phyloP scores from a whole-genome alignment of 2,888 invertebrate genomes.

The Theristus sp. region DNA sequence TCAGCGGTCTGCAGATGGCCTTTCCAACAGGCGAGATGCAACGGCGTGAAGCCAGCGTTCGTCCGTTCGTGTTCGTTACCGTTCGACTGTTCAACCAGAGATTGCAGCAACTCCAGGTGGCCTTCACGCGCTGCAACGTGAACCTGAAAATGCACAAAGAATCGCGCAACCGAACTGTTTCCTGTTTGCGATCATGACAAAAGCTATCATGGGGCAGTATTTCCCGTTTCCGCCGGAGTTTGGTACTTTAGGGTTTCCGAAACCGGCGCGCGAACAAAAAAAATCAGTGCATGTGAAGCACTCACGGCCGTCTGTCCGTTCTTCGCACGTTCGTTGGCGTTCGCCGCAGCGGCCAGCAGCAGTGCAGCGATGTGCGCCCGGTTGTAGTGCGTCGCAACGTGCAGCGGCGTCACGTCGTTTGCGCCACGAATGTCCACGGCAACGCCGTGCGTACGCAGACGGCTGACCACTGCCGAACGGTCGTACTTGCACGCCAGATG shows the following conservation, averaged over 20 bases:
- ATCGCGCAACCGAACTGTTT: too few relatives aligned
- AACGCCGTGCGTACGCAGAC: neutral
- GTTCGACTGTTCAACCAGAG: too few relatives aligned
- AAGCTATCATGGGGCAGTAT: too few relatives aligned
- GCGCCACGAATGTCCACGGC: neutral
- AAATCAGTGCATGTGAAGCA: too few relatives aligned
- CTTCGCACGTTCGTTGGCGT: neutral
- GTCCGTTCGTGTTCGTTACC: neutral
- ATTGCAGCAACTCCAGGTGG: too few relatives aligned
- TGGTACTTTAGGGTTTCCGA: too few relatives aligned
- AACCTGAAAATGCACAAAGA: too few relatives aligned
- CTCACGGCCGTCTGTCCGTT: neutral
- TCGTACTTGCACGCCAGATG: neutral
- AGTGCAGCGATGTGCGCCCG: neutral
- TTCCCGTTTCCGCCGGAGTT: too few relatives aligned
- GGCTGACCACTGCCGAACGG: neutral
- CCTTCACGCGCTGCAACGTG: too few relatives aligned
- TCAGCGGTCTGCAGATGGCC: neutral
- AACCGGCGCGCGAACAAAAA: too few relatives aligned
- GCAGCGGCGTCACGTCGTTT: neutral
- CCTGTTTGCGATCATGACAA: too few relatives aligned
- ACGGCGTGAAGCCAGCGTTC: neutral
- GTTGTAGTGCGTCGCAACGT: neutral
- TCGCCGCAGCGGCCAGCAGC: neutral
- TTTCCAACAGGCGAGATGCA: neutral